Conservation (phyloP, 2,888 invertebrate species). For the Drosophila buzzatii region DNA sequence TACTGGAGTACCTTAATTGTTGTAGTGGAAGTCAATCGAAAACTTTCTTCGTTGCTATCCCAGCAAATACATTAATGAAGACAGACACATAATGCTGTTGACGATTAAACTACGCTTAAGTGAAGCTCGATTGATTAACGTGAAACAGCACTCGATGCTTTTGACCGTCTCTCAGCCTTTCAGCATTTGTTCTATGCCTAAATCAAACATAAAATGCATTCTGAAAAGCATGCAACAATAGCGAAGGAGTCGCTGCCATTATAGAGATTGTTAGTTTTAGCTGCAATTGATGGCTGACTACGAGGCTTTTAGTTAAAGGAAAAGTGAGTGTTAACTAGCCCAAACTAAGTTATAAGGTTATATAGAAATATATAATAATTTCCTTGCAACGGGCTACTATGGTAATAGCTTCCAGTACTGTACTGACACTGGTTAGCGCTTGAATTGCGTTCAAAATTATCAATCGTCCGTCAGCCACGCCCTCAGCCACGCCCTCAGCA, state of each 20-base stretch:
- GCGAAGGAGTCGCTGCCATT: not conserved
- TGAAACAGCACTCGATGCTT: not conserved
- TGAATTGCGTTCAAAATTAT: conserved; percentile 72
- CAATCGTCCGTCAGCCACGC: conserved; percentile 48
- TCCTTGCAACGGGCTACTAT: too few relatives aligned
- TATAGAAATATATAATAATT: not conserved
- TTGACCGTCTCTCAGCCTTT: not conserved
- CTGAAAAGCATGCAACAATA: not conserved
- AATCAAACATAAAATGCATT: not conserved
- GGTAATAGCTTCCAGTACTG: conserved; percentile 20
- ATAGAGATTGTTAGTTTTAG: not conserved
- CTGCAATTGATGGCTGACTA: not conserved
- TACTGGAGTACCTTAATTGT: not conserved
- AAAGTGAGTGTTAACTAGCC: not conserved
- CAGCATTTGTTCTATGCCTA: not conserved
- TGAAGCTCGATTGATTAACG: not conserved
- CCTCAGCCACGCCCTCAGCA: conserved; percentile 37
- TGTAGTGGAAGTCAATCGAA: not conserved
- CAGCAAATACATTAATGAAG: not conserved
- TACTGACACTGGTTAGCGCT: conserved; percentile 41
- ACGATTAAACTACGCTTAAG: not conserved
- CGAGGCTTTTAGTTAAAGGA: not conserved
- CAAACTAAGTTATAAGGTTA: too few relatives aligned
- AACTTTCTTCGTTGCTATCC: not conserved
- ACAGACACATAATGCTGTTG: not conserved